Conservation (phyloP, 2,888 invertebrate genomes). For the Melanotus villosus region DNA sequence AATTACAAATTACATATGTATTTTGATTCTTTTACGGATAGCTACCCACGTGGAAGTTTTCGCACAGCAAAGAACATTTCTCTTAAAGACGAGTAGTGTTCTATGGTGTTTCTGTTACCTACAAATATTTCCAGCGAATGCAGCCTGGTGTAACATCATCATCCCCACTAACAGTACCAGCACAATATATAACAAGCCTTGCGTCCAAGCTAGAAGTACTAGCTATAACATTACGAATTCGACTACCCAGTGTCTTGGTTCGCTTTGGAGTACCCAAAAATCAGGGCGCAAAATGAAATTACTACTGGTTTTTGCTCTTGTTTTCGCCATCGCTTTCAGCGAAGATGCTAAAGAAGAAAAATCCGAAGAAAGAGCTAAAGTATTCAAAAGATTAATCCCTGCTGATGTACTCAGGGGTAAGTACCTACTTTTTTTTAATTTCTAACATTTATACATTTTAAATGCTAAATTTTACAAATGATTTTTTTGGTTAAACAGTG, state of each 20-base stretch:
- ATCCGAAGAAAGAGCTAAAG: conserved; percentile 72
- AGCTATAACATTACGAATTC: conserved; percentile 25
- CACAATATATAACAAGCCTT: conserved; percentile 17
- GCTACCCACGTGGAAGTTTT: background rate
- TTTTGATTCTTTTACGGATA: background rate
- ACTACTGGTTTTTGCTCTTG: conserved; percentile 66
- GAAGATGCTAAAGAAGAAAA: conserved; percentile 70
- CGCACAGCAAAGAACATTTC: background rate
- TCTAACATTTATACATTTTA: no score
- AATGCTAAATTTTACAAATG: no score
- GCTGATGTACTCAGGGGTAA: conserved; percentile 93
- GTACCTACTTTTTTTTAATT: conserved; percentile 56
- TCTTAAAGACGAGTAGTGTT: background rate
- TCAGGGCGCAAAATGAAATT: conserved; percentile 71
- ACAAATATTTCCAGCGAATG: conserved; percentile 6
- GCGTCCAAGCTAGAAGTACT: conserved; percentile 21
- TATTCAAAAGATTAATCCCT: conserved; percentile 87
- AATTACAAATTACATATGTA: background rate
- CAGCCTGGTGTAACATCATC: conserved; percentile 3
- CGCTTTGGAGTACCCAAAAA: conserved; percentile 20
- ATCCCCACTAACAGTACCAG: conserved; percentile 17
- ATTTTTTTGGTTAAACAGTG: no score
- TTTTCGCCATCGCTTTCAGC: conserved; percentile 66
- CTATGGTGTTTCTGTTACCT: background rate
- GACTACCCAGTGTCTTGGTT: conserved; percentile 18